These are phyloP conservation scores for Subanguina moxae DNA, from an alignment of 1,140 invertebrate genomes.

Conservation along the genomic window DNA sequence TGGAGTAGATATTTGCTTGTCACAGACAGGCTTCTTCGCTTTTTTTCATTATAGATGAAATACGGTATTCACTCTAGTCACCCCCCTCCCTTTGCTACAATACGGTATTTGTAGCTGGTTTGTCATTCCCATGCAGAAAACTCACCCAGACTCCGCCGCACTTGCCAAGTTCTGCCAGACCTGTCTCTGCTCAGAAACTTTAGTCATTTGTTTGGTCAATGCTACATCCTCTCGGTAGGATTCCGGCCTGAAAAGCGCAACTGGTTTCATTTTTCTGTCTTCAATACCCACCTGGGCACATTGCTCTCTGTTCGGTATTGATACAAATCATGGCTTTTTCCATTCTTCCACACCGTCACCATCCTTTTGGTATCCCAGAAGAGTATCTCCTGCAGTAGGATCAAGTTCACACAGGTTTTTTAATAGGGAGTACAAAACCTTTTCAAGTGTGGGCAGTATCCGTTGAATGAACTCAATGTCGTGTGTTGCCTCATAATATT, in stretches of 20 bases:
- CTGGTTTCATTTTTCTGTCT: neutral
- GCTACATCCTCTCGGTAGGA: constrained; percentile 37
- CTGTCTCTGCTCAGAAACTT: constrained; percentile 26
- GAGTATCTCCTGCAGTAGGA: constrained; percentile 27
- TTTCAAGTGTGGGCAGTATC: constrained; percentile 48
- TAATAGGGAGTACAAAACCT: constrained; percentile 70
- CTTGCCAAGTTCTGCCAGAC: constrained; percentile 35
- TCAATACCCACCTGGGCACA: constrained; percentile 15
- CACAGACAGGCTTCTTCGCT: too few relatives aligned
- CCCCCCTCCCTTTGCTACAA: too few relatives aligned
- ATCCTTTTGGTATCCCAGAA: constrained; percentile 65
- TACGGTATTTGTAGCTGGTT: too few relatives aligned
- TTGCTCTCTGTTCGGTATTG: constrained; percentile 63
- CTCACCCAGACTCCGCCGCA: constrained; percentile 39
- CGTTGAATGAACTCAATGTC: constrained; percentile 68
- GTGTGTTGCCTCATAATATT: constrained; percentile 70
- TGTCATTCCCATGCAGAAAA: neutral
- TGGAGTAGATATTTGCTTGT: too few relatives aligned
- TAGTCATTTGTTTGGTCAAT: constrained; percentile 27
- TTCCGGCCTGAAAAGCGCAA: constrained; percentile 28
- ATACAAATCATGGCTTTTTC: constrained; percentile 60
- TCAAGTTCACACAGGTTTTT: too few relatives aligned
- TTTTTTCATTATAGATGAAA: too few relatives aligned
- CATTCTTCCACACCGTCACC: constrained; percentile 61
- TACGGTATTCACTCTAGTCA: too few relatives aligned